Conservation (phyloP, 2,888 invertebrate genomes). For the Sturmia bella region DNA sequence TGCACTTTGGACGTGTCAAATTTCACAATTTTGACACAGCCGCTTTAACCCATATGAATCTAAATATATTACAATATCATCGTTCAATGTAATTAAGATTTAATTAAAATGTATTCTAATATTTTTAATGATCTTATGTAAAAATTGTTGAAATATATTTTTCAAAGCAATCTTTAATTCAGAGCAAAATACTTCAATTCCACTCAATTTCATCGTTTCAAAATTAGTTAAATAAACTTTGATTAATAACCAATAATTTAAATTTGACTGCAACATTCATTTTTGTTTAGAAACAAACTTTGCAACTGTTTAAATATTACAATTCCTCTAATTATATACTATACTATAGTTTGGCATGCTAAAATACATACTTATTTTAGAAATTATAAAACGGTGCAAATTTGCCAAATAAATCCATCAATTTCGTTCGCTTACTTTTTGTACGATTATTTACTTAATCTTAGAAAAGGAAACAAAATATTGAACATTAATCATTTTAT, state of each 20-base stretch:
- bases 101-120: too few relatives aligned
- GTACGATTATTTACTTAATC: background rate
- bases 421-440: background rate
- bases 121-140: too few relatives aligned
- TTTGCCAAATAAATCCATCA: background rate
- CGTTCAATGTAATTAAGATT: too few relatives aligned
- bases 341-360: background rate
- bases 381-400: background rate
- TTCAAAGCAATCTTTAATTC: too few relatives aligned
- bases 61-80: too few relatives aligned
- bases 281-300: background rate
- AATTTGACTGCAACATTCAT: background rate
- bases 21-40: too few relatives aligned
- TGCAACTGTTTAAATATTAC: conserved; percentile 1
- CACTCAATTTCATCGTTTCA: too few relatives aligned
- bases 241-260: background rate
- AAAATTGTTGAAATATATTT: too few relatives aligned
- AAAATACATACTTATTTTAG: background rate
- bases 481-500: conserved; percentile 40
- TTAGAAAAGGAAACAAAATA: background rate
- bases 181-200: too few relatives aligned
- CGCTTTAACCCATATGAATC: too few relatives aligned
- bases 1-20: too few relatives aligned
- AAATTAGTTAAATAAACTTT: background rate
- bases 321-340: too few relatives aligned